These are phyloP conservation scores for Gymnothorax javanicus DNA, from an alignment of 2,797 vertebrate species.

Conservation along the genomic window DNA sequence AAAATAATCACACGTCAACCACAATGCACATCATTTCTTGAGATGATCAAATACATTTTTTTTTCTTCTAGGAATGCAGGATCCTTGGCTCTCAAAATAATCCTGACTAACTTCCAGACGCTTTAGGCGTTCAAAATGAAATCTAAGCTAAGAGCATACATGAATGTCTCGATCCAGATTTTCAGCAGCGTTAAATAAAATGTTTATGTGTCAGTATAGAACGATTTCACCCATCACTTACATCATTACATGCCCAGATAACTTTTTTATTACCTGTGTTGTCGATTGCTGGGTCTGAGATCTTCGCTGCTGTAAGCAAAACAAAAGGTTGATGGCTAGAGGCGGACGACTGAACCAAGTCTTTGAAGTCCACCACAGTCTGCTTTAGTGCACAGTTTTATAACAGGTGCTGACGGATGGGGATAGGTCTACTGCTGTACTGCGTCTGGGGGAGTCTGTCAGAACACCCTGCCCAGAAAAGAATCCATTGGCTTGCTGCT, in stretches of 20 bases:
- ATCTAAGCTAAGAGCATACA: not conserved
- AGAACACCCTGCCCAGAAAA: not conserved
- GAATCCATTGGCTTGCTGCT: not conserved
- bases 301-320: not conserved
- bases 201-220: not conserved
- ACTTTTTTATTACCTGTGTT: not conserved
- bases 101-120: not conserved
- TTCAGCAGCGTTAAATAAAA: not conserved
- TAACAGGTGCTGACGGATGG: not conserved
- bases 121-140: not conserved
- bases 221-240: not conserved
- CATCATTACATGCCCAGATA: not conserved
- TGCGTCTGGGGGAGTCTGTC: not conserved
- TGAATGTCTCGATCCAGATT: not conserved
- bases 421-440: not conserved
- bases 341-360: not conserved
- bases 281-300: not conserved
- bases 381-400: not conserved
- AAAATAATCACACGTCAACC: not conserved
- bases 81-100: not conserved
- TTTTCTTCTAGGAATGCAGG: not conserved
- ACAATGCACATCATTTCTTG: not conserved
- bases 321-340: not conserved
- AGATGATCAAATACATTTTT: not conserved
- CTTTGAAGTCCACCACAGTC: slow-evolving; percentile 1